phyloP scores from a whole-genome alignment of 1,140 invertebrate genomes.

The Ceratitis capitata region DNA sequence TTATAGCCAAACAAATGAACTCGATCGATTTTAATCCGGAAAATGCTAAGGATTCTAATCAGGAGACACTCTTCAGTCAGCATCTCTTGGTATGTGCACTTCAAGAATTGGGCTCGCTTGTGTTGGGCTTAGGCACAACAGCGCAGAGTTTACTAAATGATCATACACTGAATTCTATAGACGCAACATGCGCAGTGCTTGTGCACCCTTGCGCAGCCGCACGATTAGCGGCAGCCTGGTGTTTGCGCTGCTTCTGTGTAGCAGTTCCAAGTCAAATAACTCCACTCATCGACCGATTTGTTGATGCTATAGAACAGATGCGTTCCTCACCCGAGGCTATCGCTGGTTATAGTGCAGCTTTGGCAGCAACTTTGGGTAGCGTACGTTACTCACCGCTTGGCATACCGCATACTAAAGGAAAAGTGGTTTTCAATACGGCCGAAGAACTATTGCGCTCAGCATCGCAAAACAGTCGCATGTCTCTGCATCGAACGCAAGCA shows the following conservation, averaged over 20 bases:
- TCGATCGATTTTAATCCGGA: constrained; percentile 90
- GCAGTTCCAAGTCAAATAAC: constrained; percentile 94
- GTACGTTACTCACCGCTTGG: constrained; percentile 91
- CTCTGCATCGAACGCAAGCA: constrained; percentile 93
- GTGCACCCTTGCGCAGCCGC: constrained; percentile 93
- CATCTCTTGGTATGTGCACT: constrained; percentile 94
- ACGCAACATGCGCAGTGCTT: constrained; percentile 72
- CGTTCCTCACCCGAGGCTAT: constrained; percentile 94
- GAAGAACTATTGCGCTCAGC: constrained; percentile 96
- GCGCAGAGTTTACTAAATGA: constrained; percentile 89
- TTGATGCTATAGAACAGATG: constrained; percentile 87
- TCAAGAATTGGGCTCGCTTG: constrained; percentile 88
- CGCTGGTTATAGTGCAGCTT: constrained; percentile 91
- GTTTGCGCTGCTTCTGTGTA: constrained; percentile 88
- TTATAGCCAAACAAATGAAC: constrained; percentile 95
- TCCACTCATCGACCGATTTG: constrained; percentile 88
- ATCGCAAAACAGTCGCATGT: constrained; percentile 95
- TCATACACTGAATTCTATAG: constrained; percentile 78
- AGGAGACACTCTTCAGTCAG: constrained; percentile 90
- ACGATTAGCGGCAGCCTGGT: constrained; percentile 93
- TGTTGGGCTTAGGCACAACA: constrained; percentile 90
- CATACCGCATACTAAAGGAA: constrained; percentile 95
- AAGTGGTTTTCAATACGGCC: constrained; percentile 96
- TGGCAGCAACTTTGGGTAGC: constrained; percentile 92
- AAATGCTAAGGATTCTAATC: constrained; percentile 89